A percentile compares a stretch with the other conserved stretches of the same genome.
phyloP scores from a whole-genome alignment of 2,113 vertebrate species.

The Nycticebus coucang region DNA sequence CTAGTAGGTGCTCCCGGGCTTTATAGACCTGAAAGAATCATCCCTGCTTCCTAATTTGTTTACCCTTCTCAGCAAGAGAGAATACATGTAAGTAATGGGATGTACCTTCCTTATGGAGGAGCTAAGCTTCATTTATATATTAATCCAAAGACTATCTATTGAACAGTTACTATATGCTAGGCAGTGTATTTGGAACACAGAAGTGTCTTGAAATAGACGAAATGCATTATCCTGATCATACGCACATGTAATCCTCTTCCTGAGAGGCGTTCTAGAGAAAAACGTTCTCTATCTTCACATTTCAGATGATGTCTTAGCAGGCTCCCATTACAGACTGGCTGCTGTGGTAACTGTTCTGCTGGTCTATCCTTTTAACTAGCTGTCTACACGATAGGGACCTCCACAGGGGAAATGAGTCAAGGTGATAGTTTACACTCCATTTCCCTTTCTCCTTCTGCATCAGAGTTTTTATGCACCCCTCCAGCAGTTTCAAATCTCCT shows the following conservation, averaged over 20 bases:
- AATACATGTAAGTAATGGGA: background rate
- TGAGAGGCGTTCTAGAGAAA: background rate
- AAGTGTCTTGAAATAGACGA: background rate
- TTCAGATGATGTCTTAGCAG: background rate
- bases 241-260: background rate
- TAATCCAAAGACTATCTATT: background rate
- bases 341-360: background rate
- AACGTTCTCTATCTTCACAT: background rate
- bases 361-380: background rate
- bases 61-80: background rate
- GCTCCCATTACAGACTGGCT: background rate
- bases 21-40: background rate
- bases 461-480: background rate
- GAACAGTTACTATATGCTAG: background rate
- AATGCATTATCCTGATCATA: background rate
- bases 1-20: too few relatives aligned
- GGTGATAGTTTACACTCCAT: background rate
- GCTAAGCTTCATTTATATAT: background rate
- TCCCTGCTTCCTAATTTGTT: background rate
- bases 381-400: background rate
- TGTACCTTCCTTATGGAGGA: background rate
- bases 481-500: background rate
- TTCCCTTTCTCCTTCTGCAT: background rate
- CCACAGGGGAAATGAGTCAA: background rate
- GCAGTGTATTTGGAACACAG: background rate